phyloP scores from a whole-genome alignment of 1,140 invertebrate species.

The Fragariocoptes setiger region DNA sequence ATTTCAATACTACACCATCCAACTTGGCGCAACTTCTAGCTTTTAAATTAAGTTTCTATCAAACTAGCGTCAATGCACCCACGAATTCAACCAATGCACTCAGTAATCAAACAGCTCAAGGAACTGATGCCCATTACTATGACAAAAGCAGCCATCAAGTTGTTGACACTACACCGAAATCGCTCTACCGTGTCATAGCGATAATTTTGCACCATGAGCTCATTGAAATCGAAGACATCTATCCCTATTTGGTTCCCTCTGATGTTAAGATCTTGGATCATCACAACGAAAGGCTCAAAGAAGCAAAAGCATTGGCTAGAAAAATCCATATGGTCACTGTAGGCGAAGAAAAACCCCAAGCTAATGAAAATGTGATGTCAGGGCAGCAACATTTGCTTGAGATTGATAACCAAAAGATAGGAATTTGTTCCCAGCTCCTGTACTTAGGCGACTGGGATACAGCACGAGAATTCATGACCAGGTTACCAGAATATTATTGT shows the following conservation, averaged over 20 bases:
- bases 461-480: slow-evolving; percentile 37
- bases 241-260: slow-evolving; percentile 59
- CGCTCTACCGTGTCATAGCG: slow-evolving; percentile 58
- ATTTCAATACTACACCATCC: slow-evolving; percentile 37
- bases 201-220: slow-evolving; percentile 55
- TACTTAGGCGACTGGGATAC: slow-evolving; percentile 63
- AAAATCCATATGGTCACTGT: slow-evolving; percentile 41
- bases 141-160: slow-evolving; percentile 22
- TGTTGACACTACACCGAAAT: slow-evolving; percentile 29
- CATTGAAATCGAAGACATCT: slow-evolving; percentile 53
- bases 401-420: slow-evolving; percentile 57
- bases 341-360: slow-evolving; percentile 33
- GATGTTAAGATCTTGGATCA: slow-evolving; percentile 45
- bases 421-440: slow-evolving; percentile 54
- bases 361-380: slow-evolving; percentile 23
- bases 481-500: slow-evolving; percentile 45
- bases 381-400: slow-evolving; percentile 7
- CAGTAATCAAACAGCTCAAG: no score
- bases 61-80: no score
- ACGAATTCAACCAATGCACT: no score
- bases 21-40: slow-evolving; percentile 73
- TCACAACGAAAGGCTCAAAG: slow-evolving; percentile 43
- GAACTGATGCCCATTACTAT: no score
- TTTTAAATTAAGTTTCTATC: slow-evolving; percentile 59
- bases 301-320: slow-evolving; percentile 52